These are phyloP conservation scores for Daphoenositta chrysoptera DNA, from an alignment of 2,113 vertebrate genomes.

Conservation along the genomic window DNA sequence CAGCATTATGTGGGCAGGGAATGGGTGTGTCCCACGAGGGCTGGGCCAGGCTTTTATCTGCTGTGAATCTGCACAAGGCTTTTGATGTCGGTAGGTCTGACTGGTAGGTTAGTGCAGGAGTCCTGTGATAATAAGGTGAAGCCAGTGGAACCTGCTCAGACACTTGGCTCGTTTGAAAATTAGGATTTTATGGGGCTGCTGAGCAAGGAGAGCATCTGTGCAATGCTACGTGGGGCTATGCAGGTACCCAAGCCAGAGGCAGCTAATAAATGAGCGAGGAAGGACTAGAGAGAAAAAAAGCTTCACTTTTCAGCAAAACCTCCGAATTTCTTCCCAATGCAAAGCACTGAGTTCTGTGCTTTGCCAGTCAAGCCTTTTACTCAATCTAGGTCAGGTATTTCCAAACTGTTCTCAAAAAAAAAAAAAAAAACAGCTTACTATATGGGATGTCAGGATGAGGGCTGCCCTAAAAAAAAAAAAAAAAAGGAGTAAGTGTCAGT, in stretches of 20 bases:
- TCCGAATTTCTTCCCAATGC: not conserved
- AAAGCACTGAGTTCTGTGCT: not conserved
- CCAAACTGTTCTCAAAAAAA: not conserved
- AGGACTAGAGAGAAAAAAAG: not conserved
- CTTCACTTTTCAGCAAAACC: not conserved
- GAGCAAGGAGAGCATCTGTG: not conserved
- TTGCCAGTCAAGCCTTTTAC: not conserved
- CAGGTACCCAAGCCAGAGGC: not conserved
- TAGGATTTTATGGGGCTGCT: not conserved
- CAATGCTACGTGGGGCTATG: not conserved
- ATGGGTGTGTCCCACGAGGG: not conserved
- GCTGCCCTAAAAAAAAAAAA: not conserved
- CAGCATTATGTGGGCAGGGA: not conserved
- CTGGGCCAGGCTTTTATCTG: constrained; percentile 34
- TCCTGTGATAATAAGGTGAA: not conserved
- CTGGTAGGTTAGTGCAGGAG: not conserved
- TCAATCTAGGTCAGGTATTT: not conserved
- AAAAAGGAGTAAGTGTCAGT: not conserved
- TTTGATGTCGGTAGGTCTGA: constrained; percentile 35
- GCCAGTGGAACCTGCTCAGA: constrained; percentile 52
- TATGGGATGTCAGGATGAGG: not conserved
- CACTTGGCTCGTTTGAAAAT: not conserved
- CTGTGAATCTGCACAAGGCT: not conserved
- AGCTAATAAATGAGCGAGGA: not conserved
- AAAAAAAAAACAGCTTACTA: not conserved